These are phyloP conservation scores for Aegotheles bennettii DNA, from an alignment of 2,113 vertebrate genomes.

Conservation along the genomic window DNA sequence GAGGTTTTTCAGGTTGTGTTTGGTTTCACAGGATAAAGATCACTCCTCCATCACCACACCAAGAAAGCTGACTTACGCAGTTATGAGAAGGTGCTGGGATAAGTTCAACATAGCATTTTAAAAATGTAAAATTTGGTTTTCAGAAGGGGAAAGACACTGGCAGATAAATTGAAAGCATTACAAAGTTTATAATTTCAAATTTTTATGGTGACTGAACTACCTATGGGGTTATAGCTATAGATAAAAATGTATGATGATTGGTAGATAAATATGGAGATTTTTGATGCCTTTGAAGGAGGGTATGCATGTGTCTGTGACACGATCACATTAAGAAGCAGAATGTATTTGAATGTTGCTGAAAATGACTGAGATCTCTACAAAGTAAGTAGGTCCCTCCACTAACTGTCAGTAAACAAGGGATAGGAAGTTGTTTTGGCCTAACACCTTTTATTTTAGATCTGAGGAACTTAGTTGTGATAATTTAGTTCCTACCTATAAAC, in stretches of 20 bases:
- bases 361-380: not conserved
- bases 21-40: conserved; percentile 35
- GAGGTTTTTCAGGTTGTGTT: not conserved
- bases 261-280: not conserved
- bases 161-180: not conserved
- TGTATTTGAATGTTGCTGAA: not conserved
- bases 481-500: not conserved
- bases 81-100: not conserved
- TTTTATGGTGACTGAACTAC: not conserved
- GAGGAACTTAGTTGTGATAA: not conserved
- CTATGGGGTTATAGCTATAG: not conserved
- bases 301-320: not conserved
- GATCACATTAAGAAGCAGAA: not conserved
- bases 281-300: not conserved
- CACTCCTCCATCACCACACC: conserved; percentile 1
- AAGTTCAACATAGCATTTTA: not conserved
- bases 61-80: conserved; percentile 27
- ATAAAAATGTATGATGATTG: no score
- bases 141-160: not conserved
- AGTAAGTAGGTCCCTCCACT: not conserved
- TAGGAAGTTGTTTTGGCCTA: not conserved
- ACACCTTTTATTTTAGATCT: not conserved
- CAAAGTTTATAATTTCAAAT: not conserved
- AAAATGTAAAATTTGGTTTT: not conserved
- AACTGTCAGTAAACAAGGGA: not conserved